Evolutionary conservation across 2,888 invertebrate species (phyloP).

Genomic region (Harpagoxenus sublaevis): DNA sequence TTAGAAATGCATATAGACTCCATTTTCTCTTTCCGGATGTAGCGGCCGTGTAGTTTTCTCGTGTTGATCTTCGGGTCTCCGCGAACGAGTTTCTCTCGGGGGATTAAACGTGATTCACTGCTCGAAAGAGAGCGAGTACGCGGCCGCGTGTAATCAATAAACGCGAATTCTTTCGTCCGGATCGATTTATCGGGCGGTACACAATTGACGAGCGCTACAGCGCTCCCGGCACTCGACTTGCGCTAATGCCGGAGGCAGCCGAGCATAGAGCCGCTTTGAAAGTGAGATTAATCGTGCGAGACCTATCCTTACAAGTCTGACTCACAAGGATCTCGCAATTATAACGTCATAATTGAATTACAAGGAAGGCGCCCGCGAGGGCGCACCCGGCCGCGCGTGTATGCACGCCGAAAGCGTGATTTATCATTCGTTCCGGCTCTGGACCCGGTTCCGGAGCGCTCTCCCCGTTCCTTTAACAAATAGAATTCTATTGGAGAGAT

Average conservation of each 20-base stretch:
- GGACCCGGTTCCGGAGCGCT: slow-evolving; percentile 23
- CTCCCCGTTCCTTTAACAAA: neutral
- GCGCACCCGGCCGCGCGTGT: neutral
- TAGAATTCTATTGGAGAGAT: neutral
- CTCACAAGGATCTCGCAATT: slow-evolving; percentile 70
- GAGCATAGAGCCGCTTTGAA: slow-evolving; percentile 74
- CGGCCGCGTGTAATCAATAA: slow-evolving; percentile 21
- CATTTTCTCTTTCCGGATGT: neutral
- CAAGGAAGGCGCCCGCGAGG: slow-evolving; percentile 13
- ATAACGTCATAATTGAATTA: slow-evolving; percentile 71
- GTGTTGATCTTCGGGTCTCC: slow-evolving; percentile 6
- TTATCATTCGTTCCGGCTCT: slow-evolving; percentile 26
- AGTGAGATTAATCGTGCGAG: slow-evolving; percentile 74
- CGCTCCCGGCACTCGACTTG: neutral
- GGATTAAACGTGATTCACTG: slow-evolving; percentile 18
- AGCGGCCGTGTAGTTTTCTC: neutral
- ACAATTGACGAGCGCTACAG: slow-evolving; percentile 16
- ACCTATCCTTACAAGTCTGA: slow-evolving; percentile 64
- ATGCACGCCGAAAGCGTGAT: slow-evolving; percentile 4
- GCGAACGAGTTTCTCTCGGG: slow-evolving; percentile 32
- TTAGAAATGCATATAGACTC: neutral
- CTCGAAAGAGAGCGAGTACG: slow-evolving; percentile 10
- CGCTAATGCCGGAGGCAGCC: slow-evolving; percentile 48
- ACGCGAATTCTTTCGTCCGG: slow-evolving; percentile 4
- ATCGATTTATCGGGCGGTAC: slow-evolving; percentile 16